phyloP scores from a whole-genome alignment of 1,140 invertebrate genomes.

The Drosophila eugracilis region DNA sequence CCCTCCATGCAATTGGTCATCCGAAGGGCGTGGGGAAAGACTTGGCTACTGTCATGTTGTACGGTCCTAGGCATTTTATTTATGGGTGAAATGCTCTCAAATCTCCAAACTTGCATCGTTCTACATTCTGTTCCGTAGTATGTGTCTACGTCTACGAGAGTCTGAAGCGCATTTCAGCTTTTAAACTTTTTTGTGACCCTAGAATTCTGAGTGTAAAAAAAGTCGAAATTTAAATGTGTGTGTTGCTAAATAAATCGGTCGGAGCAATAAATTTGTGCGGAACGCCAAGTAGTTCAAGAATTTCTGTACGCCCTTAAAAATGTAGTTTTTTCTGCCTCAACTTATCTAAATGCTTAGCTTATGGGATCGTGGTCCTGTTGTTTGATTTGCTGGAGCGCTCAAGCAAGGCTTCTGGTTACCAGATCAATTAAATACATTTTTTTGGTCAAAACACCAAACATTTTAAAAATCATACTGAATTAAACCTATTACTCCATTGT shows the following conservation, averaged over 20 bases:
- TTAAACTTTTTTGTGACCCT: constrained; percentile 67
- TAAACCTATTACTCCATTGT: too few species aligned
- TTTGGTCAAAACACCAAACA: too few species aligned
- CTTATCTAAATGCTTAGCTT: too few species aligned
- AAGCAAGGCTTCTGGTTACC: too few species aligned
- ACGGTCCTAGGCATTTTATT: constrained; percentile 61
- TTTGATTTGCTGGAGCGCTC: too few species aligned
- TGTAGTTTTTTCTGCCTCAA: too few species aligned
- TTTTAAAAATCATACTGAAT: too few species aligned
- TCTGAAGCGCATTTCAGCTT: constrained; percentile 51
- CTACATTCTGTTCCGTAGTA: constrained; percentile 18
- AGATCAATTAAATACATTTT: too few species aligned
- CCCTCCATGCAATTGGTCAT: not conserved
- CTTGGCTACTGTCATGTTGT: constrained; percentile 43
- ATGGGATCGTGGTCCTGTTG: too few species aligned
- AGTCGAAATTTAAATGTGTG: constrained; percentile 22
- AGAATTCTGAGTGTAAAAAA: constrained; percentile 38
- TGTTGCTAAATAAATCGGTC: constrained; percentile 41
- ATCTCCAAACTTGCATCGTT: constrained; percentile 51
- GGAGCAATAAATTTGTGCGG: constrained; percentile 45
- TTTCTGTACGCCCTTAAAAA: too few species aligned
- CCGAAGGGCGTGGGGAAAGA: constrained; percentile 8
- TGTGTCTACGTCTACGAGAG: constrained; percentile 18
- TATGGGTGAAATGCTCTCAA: constrained; percentile 66
- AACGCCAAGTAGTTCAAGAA: constrained; percentile 24